Evolutionary conservation across 2,888 invertebrate species (phyloP), one percentile per base, ranked within the genome.

Genomic region (Luperina testacea): DNA sequence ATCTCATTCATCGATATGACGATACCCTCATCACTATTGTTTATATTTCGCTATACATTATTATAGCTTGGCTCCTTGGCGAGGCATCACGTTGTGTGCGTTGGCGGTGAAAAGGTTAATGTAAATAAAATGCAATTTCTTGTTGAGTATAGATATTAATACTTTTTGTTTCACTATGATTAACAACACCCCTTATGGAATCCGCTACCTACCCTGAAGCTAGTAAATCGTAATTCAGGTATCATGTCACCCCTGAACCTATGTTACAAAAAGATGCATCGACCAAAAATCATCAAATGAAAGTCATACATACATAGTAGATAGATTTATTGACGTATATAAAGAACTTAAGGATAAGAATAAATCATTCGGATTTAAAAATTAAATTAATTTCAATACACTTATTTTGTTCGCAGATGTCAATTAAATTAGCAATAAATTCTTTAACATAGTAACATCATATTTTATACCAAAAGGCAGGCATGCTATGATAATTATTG

Each of bases 311-410:
- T 67, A 72, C 42, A 76, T 77, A 67, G 76, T 82, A 80, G 80
- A 86, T 82, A 72, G 32, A 78, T 87, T 84, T 83, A 84, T 84
- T 87, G 42, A 11, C 59, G 75, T 87, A 82, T 82, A 81, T 81
- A 87, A 84, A 74, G 61, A 70, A 72, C 78, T 78, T 84, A 84
- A 5, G 38, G 8, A 67, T 80, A 81, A 69, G 64, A 65, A 72
- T 57, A 77, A 80, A 11, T 70, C 38, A 81, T 82, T 87, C 68
- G n/a, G n/a, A 74, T 82, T 67, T 70, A 38, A 75, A 65, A 32
- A 72, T 73, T 42, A 72, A 68, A 80, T 79, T 78, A 72, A 77
- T 69, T 77, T 80, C 53, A 75, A 73, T 78, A 75, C 77, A 77
- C 65, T 80, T 3, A 76, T 67, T 85, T 86, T 87, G 82, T 84